Evolutionary conservation across 2,888 invertebrate genomes (phyloP).

Genomic region (Habroteleia sp.): DNA sequence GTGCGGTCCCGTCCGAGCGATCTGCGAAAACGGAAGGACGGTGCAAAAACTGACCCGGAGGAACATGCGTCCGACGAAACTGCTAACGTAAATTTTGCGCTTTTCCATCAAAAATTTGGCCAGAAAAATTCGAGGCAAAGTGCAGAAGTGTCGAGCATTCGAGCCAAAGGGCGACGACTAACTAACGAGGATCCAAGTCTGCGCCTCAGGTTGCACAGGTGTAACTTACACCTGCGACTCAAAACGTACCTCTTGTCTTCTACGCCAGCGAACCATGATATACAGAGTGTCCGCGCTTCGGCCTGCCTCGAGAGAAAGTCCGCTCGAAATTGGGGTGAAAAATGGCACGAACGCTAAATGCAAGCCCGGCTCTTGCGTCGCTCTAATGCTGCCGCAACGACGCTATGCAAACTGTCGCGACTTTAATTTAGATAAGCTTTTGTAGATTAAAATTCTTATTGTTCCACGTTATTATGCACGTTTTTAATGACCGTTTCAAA

Average conservation of each 20-base stretch:
- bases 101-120: constrained; percentile 63
- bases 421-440: too few relatives aligned
- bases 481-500: too few relatives aligned
- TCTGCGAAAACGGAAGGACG: constrained; percentile 7
- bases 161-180: constrained; percentile 59
- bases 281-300: constrained; percentile 15
- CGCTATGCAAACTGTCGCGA: too few relatives aligned
- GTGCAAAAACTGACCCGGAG: constrained; percentile 55
- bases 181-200: constrained; percentile 59
- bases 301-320: not conserved
- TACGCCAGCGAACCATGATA: constrained; percentile 1
- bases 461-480: too few relatives aligned
- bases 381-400: too few relatives aligned
- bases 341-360: constrained; percentile 10
- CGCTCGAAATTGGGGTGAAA: constrained; percentile 8
- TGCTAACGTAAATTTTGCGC: constrained; percentile 65
- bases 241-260: constrained; percentile 30
- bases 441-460: too few relatives aligned
- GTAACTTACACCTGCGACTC: constrained; percentile 68
- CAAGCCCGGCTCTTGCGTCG: too few relatives aligned
- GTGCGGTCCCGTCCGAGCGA: not conserved
- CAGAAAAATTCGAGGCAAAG: constrained; percentile 18
- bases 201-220: constrained; percentile 67
- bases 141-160: too few relatives aligned
- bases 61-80: constrained; percentile 65